A percentile compares a stretch with the other conserved stretches of the same genome.
phyloP scores from a whole-genome alignment of 2,113 vertebrate species.

The Microtus richardsoni region DNA sequence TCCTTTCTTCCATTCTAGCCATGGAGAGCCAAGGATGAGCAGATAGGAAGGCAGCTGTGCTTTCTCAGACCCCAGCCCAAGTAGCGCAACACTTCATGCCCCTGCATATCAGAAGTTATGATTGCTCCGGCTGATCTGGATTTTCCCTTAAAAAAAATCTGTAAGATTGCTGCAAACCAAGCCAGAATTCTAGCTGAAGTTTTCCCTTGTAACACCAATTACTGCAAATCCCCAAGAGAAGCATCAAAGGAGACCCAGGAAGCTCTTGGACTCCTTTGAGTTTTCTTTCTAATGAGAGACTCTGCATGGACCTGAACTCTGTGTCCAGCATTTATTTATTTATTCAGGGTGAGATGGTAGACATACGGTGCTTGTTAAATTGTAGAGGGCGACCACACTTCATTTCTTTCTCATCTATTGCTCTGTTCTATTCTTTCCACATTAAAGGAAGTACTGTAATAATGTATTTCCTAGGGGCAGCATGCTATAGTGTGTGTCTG shows the following conservation, averaged over 20 bases:
- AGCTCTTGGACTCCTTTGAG: background rate
- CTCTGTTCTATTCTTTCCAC: background rate
- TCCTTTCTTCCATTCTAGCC: background rate
- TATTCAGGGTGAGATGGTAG: background rate
- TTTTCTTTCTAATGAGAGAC: background rate
- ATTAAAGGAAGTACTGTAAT: background rate
- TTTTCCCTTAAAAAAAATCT: slow-evolving; percentile 16
- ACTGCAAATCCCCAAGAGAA: background rate
- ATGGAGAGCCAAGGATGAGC: no score
- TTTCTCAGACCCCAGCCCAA: background rate
- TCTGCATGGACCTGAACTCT: background rate
- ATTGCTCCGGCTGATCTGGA: background rate
- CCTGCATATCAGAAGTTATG: background rate
- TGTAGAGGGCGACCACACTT: background rate
- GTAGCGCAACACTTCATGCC: background rate
- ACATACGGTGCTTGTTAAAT: background rate
- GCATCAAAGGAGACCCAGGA: background rate
- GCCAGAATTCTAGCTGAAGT: background rate
- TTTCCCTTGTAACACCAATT: background rate
- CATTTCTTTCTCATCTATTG: background rate
- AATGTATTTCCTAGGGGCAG: background rate
- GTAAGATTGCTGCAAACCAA: background rate
- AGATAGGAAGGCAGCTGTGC: background rate
- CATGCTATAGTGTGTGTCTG: background rate
- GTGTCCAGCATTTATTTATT: background rate